Evolutionary conservation across 1,140 invertebrate species (phyloP), one percentile per base, ranked within the genome.

Genomic region (Leguminivora glycinivorella): DNA sequence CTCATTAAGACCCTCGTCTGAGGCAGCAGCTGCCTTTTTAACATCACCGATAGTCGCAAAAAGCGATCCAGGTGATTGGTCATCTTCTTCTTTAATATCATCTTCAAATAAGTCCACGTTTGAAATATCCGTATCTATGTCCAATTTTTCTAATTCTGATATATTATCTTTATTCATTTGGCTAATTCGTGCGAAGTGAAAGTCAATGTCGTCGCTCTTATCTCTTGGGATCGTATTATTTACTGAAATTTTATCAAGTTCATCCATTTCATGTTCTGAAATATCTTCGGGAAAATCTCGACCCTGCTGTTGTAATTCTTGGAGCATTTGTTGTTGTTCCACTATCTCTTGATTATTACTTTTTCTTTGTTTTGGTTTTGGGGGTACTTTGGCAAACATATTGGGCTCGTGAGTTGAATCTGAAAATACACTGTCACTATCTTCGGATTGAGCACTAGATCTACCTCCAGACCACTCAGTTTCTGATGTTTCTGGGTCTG

Each of bases 401-500:
- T 90, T 93, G 14, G 92, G 92, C 43, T 94, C 93, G 74, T 95
- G 94, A 69, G 92, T 93, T 24, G 92, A 92, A 76, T 94, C 94
- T 6, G 94, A 95, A 87, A 95, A 94, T 1, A 95, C 93, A 81
- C 94, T 95, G 70, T 95, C 95, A 79, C 95, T 95, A 75, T 95
- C 95, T 87, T 95, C 95, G 1, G 94, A 95, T 43, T 95, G 88
- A 9, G 93, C 93, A 81, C 94, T 95, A 19, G 94, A 94, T 77
- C 94, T 88, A 6, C 94, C 93, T 58, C 94, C 93, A 43, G 93
- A 94, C 95, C 95, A 96, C 82, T 96, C 95, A 24, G 94, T 94
- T 87, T 96, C 95, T 0, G 95, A 96, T 56, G 95, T 95, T 87
- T 96, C 95, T 3, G 95, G 95, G 87, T 96, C 95, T 6, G 95